phyloP scores from a whole-genome alignment of 2,888 invertebrate species.

The Tetragnatha montana region DNA sequence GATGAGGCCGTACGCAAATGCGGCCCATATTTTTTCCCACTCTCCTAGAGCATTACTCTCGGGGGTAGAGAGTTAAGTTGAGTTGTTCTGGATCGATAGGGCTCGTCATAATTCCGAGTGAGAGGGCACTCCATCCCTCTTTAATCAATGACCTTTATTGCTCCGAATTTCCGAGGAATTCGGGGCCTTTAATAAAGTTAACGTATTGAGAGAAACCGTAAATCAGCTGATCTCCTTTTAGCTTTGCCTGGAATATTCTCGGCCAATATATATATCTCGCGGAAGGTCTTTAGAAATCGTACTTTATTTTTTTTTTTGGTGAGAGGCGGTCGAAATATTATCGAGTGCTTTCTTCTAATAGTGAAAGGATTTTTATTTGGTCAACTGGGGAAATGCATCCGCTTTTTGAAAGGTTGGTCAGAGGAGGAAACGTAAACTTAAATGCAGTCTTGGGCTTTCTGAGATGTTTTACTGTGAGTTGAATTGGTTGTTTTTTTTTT shows the following conservation, averaged over 20 bases:
- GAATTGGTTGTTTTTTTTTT: too few relatives aligned
- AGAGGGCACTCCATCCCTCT: conserved; percentile 43
- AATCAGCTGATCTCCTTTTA: conserved; percentile 17
- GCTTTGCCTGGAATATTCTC: not conserved
- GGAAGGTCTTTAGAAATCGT: not conserved
- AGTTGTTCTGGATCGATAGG: conserved; percentile 52
- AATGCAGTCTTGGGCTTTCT: too few relatives aligned
- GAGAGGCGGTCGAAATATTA: not conserved
- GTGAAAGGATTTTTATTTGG: not conserved
- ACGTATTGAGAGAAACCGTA: conserved; percentile 24
- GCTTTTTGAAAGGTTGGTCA: too few relatives aligned
- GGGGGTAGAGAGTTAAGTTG: conserved; percentile 28
- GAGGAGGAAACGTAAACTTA: too few relatives aligned
- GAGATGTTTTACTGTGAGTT: too few relatives aligned
- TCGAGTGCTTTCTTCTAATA: not conserved
- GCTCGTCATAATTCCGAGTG: conserved; percentile 53
- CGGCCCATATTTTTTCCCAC: conserved; percentile 24
- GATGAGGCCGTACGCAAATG: conserved; percentile 44
- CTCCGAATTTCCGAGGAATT: conserved; percentile 35
- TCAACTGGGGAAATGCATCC: not conserved
- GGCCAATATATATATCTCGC: not conserved
- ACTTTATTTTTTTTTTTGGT: not conserved
- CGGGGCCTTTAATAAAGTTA: conserved; percentile 51
- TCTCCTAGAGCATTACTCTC: conserved; percentile 32
- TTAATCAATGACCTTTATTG: conserved; percentile 62